Percentiles rank a stretch among this genome's conserved stretches.
These are phyloP conservation scores for Muntiacus reevesi DNA, from an alignment of 2,113 vertebrate genomes.

Conservation along the genomic window DNA sequence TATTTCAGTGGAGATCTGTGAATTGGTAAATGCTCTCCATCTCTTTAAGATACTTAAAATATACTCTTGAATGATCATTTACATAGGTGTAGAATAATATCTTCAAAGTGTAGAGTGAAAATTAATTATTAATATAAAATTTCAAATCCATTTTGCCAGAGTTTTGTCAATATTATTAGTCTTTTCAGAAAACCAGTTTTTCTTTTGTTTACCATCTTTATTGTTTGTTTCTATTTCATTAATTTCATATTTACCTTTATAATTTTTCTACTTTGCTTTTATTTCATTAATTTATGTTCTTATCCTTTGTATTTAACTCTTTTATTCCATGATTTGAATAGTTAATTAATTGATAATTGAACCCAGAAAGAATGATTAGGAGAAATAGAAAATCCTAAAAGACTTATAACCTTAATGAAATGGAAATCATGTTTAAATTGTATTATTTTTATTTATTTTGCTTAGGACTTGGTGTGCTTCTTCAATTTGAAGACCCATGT, in stretches of 20 bases:
- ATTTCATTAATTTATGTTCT: not conserved
- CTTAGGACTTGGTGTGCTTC: conserved; percentile 36
- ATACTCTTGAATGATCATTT: not conserved
- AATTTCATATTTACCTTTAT: conserved; percentile 7
- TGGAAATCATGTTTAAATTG: not conserved
- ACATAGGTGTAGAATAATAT: not conserved
- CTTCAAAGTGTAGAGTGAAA: not conserved
- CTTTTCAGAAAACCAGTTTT: not conserved
- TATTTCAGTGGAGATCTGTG: not conserved
- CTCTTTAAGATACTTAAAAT: not conserved
- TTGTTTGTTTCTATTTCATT: not conserved
- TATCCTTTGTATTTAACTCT: not conserved
- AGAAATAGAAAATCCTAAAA: not conserved
- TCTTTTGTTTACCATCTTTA: not conserved
- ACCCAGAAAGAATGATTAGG: not conserved
- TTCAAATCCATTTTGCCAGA: not conserved
- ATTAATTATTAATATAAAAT: not conserved
- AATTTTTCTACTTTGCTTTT: not conserved
- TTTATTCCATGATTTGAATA: not conserved
- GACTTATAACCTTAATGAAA: not conserved
- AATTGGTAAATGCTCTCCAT: not conserved
- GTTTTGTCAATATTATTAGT: not conserved
- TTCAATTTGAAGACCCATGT: conserved; percentile 21
- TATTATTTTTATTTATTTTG: conserved; percentile 46
- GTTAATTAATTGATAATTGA: not conserved